Evolutionary conservation across 2,113 vertebrate species (phyloP), one percentile per base, ranked within the genome.

Genomic region (Saiga tatarica): DNA sequence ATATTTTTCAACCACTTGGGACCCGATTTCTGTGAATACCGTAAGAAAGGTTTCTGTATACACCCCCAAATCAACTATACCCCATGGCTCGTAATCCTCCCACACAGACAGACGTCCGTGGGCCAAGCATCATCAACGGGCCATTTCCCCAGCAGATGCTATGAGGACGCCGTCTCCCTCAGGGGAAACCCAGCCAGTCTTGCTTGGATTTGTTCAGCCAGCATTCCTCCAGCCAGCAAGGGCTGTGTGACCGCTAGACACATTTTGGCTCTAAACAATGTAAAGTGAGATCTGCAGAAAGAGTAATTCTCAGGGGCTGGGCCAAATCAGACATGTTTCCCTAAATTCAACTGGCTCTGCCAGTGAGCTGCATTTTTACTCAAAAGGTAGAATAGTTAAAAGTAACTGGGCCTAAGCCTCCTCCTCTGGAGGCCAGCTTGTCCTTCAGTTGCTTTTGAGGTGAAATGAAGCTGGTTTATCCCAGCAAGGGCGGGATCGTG

Each of bases 151-250:
- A 55, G 67, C 33, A 67, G 87, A 26, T 16, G 67, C 25, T 10
- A 3, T 2, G 10, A 12, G 39, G n/a, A 10, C 0, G 4, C 4
- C 2, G 1, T 30, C 60, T 45, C 55, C 39, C 30, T 8, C 12
- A 7, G 26, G 19, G 39, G 30, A 33, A 26, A 26, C 36, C 36
- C 50, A 4, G 10, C 25, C 74, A 25, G 26, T 2, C 8, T 30
- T 52, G 26, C 14, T 17, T 0, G 4, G 88, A 36, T 15, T 28
- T 25, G 13, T 7, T 42, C 5, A 21, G 4, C 42, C 4, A 26
- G 17, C 47, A 33, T 26, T 10, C 52, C 53, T 23, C 13, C 25
- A 30, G 33, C n/a, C 52, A 36, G 33, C 42, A 3, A 1, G 0
- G 55, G n/a, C 74, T 47, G 17, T 2, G 11, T 57, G 55, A 55